These are phyloP conservation scores for Aphaenogaster rudis DNA, from an alignment of 1,140 invertebrate species.

Conservation along the genomic window DNA sequence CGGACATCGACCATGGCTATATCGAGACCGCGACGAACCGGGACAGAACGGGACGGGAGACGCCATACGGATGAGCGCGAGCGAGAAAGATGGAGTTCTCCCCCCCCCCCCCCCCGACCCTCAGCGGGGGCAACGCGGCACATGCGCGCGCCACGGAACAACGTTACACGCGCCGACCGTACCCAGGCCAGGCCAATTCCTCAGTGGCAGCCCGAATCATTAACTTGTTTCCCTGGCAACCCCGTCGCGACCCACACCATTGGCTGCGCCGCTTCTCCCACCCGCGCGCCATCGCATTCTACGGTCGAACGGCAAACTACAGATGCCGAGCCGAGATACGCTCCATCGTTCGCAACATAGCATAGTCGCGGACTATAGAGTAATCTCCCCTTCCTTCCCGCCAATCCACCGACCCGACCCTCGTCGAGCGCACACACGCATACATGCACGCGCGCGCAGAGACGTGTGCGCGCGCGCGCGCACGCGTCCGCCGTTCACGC, in stretches of 20 bases:
- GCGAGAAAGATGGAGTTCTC: background rate
- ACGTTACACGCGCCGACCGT: slow-evolving; percentile 54
- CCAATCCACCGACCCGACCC: background rate
- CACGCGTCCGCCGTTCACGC: slow-evolving; percentile 1
- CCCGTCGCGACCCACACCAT: slow-evolving; percentile 80
- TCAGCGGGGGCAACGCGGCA: background rate
- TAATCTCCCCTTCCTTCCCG: background rate
- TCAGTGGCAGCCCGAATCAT: slow-evolving; percentile 86
- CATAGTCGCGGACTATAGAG: slow-evolving; percentile 64
- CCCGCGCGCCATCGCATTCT: slow-evolving; percentile 64
- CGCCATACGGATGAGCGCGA: background rate
- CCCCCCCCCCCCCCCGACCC: no score
- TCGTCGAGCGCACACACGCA: background rate
- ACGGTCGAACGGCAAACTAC: slow-evolving; percentile 73
- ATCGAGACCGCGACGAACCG: slow-evolving; percentile 15
- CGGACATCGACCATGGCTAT: slow-evolving; percentile 47
- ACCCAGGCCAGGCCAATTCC: slow-evolving; percentile 81
- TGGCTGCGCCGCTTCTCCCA: slow-evolving; percentile 80
- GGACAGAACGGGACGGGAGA: background rate
- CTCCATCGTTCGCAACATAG: slow-evolving; percentile 53
- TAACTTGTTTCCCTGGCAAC: slow-evolving; percentile 87
- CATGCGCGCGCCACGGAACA: slow-evolving; percentile 28
- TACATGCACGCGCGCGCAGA: background rate
- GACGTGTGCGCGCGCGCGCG: background rate
- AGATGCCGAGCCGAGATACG: slow-evolving; percentile 37